These are phyloP conservation scores for Porites divaricata DNA, from an alignment of 92 coral and sea anemone species.

Conservation along the genomic window DNA sequence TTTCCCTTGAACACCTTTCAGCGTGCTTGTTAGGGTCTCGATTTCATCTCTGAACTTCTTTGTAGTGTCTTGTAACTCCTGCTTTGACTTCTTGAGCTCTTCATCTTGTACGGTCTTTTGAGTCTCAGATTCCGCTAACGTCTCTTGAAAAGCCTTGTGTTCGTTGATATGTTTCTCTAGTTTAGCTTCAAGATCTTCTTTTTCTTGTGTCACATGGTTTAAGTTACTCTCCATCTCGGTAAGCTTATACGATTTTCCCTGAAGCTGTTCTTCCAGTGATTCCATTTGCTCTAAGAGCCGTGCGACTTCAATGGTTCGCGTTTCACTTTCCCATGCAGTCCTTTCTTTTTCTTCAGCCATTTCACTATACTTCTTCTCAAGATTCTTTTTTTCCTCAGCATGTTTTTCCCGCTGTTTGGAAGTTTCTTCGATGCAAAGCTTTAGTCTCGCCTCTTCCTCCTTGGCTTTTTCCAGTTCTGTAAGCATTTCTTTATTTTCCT, in stretches of 20 bases:
- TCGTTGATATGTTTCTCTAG: constrained; percentile 19
- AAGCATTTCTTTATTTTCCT: constrained; percentile 65
- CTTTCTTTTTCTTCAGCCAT: constrained; percentile 27
- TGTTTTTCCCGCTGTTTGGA: constrained; percentile 13
- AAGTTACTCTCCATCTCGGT: constrained; percentile 23
- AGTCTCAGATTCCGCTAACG: constrained; percentile 4
- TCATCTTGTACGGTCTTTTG: constrained; percentile 20
- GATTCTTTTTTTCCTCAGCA: constrained; percentile 21
- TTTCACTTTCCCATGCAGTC: constrained; percentile 17
- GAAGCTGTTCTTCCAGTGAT: constrained; percentile 44
- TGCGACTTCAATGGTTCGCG: constrained; percentile 28
- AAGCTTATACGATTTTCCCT: constrained; percentile 46
- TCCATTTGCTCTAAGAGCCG: constrained; percentile 27
- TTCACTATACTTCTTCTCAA: constrained; percentile 9
- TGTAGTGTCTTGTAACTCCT: constrained; percentile 29
- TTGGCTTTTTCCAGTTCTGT: constrained; percentile 40
- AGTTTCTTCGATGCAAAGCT: constrained; percentile 6
- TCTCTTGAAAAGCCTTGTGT: constrained; percentile 27
- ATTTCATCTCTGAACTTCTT: constrained; percentile 42
- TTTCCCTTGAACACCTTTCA: constrained; percentile 43
- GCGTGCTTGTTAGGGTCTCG: constrained; percentile 35
- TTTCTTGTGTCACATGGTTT: constrained; percentile 27
- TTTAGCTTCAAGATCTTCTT: constrained; percentile 41
- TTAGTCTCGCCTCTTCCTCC: constrained; percentile 27
- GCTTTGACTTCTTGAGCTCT: constrained; percentile 7